These are phyloP conservation scores for Melanogrammus aeglefinus DNA, from an alignment of 2,797 vertebrate genomes.

Conservation along the genomic window DNA sequence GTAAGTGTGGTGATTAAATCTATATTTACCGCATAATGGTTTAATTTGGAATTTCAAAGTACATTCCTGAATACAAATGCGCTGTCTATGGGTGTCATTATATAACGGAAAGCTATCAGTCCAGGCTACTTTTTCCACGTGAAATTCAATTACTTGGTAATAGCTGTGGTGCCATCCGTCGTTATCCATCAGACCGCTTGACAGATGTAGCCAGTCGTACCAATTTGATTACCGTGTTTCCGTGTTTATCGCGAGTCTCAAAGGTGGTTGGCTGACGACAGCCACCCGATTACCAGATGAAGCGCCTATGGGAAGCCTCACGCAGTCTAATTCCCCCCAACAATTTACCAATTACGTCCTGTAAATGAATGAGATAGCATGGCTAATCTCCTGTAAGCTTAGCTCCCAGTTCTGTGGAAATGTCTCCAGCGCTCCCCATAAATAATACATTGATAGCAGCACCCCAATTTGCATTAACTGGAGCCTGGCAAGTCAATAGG, in stretches of 20 bases:
- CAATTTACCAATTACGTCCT: constrained; percentile 78
- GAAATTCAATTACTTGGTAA: background rate
- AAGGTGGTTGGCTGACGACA: constrained; percentile 52
- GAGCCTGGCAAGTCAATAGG: constrained; percentile 74
- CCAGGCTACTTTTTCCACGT: background rate
- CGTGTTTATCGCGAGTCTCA: constrained; percentile 49
- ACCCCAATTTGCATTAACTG: constrained; percentile 78
- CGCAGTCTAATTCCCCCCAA: constrained; percentile 70
- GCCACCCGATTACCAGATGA: constrained; percentile 66
- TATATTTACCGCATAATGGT: background rate
- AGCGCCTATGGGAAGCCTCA: constrained; percentile 62
- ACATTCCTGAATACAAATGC: background rate
- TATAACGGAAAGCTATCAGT: no score
- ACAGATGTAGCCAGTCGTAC: constrained; percentile 42
- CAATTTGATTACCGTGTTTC: constrained; percentile 41
- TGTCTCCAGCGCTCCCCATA: constrained; percentile 71
- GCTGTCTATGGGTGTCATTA: background rate
- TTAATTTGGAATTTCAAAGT: constrained; percentile 2
- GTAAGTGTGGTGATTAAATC: background rate
- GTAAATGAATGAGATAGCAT: constrained; percentile 78
- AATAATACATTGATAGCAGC: constrained; percentile 78
- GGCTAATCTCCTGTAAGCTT: constrained; percentile 80
- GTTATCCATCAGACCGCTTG: constrained; percentile 34
- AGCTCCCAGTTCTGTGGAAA: constrained; percentile 77
- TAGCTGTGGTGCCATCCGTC: constrained; percentile 3